Percentiles rank a stretch among this genome's conserved stretches.
These are phyloP conservation scores for Chiridota heheva DNA, from an alignment of 35 echinoderm and acorn worm genomes.

Conservation along the genomic window DNA sequence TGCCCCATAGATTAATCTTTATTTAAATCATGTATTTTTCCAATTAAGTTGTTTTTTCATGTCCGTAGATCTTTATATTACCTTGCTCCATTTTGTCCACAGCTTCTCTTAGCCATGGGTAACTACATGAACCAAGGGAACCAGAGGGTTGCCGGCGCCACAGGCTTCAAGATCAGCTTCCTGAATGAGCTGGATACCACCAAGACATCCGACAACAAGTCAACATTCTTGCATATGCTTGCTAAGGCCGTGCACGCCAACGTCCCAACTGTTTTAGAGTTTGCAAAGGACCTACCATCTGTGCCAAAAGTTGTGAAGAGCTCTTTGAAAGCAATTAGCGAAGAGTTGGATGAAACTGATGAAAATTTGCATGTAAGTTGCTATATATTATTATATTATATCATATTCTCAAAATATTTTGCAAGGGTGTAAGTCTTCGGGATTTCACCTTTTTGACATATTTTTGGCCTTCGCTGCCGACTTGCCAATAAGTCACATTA, in stretches of 20 bases:
- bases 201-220: constrained; percentile 96
- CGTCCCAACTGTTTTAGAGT: constrained; percentile 76
- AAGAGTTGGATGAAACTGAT: constrained; percentile 59
- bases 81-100: too few species aligned
- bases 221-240: constrained; percentile 93
- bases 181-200: constrained; percentile 81
- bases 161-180: constrained; percentile 92
- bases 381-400: background rate
- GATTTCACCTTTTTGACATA: too few species aligned
- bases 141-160: constrained; percentile 81
- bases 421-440: too few species aligned
- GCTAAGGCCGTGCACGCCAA: constrained; percentile 92
- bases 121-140: constrained; percentile 99
- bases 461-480: too few species aligned
- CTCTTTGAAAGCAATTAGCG: constrained; percentile 43
- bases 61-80: background rate
- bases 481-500: too few species aligned
- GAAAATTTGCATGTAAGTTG: background rate
- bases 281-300: constrained; percentile 82
- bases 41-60: background rate
- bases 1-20: too few species aligned
- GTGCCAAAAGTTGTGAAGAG: constrained; percentile 83
- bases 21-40: background rate
- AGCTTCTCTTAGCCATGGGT: constrained; percentile 91
- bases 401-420: background rate